phyloP scores from a whole-genome alignment of 2,113 vertebrate genomes.

The Laterallus jamaicensis region DNA sequence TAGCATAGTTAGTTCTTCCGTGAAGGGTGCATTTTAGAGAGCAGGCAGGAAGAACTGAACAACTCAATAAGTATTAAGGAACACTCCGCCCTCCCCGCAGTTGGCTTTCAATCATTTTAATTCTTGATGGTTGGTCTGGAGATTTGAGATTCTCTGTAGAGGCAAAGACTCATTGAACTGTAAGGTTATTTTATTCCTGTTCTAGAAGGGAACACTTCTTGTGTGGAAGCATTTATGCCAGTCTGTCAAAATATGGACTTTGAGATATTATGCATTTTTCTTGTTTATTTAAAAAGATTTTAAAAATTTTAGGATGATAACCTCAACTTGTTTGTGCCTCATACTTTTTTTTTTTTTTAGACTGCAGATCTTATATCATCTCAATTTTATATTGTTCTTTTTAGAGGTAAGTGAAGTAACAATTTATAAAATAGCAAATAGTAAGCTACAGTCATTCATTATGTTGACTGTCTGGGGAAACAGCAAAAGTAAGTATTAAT shows the following conservation, averaged over 20 bases:
- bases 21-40: neutral
- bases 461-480: neutral
- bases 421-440: neutral
- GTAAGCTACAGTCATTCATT: neutral
- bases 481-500: neutral
- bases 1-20: neutral
- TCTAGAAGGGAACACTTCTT: neutral
- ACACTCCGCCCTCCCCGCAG: neutral
- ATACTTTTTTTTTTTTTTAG: neutral
- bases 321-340: neutral
- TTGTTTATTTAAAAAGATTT: neutral
- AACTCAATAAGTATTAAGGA: neutral
- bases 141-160: neutral
- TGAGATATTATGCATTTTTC: neutral
- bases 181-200: neutral
- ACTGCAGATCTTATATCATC: neutral
- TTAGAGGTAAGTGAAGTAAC: neutral
- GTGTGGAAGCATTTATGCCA: neutral
- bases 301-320: neutral
- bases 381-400: neutral
- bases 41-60: neutral
- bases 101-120: neutral
- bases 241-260: neutral
- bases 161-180: neutral
- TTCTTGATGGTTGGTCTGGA: neutral